Conservation (phyloP, 2,113 vertebrate genomes). For the Paramisgurnus dabryanus region DNA sequence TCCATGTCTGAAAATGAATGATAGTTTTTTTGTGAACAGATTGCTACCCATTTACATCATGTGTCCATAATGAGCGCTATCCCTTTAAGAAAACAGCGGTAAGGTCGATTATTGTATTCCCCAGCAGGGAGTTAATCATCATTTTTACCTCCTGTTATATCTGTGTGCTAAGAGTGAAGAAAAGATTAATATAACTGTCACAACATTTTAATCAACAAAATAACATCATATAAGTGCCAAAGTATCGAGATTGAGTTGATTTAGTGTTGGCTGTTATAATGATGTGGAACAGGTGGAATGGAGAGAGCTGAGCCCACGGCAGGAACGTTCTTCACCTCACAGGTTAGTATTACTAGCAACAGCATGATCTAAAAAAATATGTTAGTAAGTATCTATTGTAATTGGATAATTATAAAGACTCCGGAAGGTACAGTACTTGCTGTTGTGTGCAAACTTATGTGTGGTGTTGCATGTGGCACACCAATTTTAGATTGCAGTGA, state of each 20-base stretch:
- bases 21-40: neutral
- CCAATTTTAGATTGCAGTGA: neutral
- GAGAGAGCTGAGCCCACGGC: conserved; percentile 1
- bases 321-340: neutral
- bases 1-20: neutral
- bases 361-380: neutral
- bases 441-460: neutral
- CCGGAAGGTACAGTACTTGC: neutral
- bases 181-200: neutral
- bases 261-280: conserved; percentile 1
- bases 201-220: conserved; percentile 7
- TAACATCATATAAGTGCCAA: conserved; percentile 13
- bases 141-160: conserved; percentile 1
- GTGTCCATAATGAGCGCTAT: neutral
- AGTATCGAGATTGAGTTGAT: conserved; percentile 1
- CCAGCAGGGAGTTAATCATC: conserved; percentile 16
- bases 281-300: conserved; percentile 24
- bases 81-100: conserved; percentile 10
- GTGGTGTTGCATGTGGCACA: neutral
- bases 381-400: neutral
- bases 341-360: neutral
- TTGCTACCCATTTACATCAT: conserved; percentile 15
- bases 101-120: conserved; percentile 22
- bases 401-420: conserved; percentile 3
- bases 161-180: neutral